phyloP scores from a whole-genome alignment of 2,888 invertebrate genomes.

The Nasonia oneida region DNA sequence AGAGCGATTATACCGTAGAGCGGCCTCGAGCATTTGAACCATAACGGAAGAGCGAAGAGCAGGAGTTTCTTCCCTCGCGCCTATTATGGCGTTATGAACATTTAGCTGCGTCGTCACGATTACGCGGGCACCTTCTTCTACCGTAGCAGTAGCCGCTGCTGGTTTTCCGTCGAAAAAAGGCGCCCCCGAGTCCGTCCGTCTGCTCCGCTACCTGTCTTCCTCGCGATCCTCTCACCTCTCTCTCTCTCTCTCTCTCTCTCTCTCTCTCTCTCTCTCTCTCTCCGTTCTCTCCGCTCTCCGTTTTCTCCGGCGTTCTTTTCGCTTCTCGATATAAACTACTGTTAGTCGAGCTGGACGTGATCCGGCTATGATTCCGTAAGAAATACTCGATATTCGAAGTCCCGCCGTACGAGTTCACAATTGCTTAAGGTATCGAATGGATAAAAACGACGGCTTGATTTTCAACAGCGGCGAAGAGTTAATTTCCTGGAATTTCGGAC shows the following conservation, averaged over 20 bases:
- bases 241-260: not conserved
- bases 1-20: constrained; percentile 68
- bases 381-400: not conserved
- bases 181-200: constrained; percentile 51
- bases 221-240: constrained; percentile 7
- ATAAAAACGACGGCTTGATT: not conserved
- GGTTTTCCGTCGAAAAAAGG: constrained; percentile 66
- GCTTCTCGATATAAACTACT: constrained; percentile 21
- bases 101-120: constrained; percentile 77
- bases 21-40: constrained; percentile 70
- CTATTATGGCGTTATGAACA: constrained; percentile 77
- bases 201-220: constrained; percentile 25
- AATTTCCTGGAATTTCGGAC: not conserved
- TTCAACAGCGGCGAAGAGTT: not conserved
- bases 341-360: constrained; percentile 32
- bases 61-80: constrained; percentile 62
- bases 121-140: constrained; percentile 65
- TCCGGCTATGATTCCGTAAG: constrained; percentile 26
- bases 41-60: constrained; percentile 70
- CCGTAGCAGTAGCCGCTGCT: not conserved
- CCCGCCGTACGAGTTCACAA: not conserved
- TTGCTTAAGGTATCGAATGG: not conserved
- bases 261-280: constrained; percentile 3
- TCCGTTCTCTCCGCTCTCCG: not conserved
- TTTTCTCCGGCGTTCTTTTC: not conserved